phyloP scores from a whole-genome alignment of 37 sponge, comb jelly and placozoan genomes.

The Halisarca cf. caerulea region DNA sequence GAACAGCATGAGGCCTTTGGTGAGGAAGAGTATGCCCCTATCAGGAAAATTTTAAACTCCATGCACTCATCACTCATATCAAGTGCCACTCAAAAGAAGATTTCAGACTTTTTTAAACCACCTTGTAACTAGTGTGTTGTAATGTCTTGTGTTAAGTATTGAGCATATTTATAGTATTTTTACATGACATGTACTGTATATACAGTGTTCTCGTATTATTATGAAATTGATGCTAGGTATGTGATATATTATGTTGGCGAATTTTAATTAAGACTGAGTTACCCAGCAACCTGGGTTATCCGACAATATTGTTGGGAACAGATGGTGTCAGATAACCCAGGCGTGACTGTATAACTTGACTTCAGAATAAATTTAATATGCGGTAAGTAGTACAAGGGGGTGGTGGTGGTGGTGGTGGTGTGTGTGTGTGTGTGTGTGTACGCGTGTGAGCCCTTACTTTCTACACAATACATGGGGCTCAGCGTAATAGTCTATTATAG shows the following conservation, averaged over 20 bases:
- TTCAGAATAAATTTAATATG: too few relatives aligned
- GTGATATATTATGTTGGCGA: background rate
- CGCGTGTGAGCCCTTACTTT: too few relatives aligned
- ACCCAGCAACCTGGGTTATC: constrained; percentile 2
- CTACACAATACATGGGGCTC: too few relatives aligned
- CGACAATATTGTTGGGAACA: background rate
- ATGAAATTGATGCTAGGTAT: too few relatives aligned
- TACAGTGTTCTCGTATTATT: too few relatives aligned
- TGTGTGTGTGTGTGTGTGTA: too few relatives aligned
- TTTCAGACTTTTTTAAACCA: background rate
- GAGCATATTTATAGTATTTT: too few relatives aligned
- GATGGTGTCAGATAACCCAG: background rate
- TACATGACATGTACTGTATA: too few relatives aligned
- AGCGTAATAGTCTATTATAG: too few relatives aligned
- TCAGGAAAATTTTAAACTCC: background rate
- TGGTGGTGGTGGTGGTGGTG: too few relatives aligned
- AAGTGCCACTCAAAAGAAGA: constrained; percentile 19
- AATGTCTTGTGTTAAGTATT: background rate
- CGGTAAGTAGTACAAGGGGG: too few relatives aligned
- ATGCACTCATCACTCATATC: background rate
- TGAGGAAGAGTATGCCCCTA: background rate
- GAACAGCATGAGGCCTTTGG: background rate
- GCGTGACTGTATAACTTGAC: constrained; percentile 14
- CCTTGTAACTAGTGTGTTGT: background rate
- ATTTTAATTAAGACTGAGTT: background rate